phyloP scores from a whole-genome alignment of 2,113 vertebrate species.

The Pampusana beccarii region DNA sequence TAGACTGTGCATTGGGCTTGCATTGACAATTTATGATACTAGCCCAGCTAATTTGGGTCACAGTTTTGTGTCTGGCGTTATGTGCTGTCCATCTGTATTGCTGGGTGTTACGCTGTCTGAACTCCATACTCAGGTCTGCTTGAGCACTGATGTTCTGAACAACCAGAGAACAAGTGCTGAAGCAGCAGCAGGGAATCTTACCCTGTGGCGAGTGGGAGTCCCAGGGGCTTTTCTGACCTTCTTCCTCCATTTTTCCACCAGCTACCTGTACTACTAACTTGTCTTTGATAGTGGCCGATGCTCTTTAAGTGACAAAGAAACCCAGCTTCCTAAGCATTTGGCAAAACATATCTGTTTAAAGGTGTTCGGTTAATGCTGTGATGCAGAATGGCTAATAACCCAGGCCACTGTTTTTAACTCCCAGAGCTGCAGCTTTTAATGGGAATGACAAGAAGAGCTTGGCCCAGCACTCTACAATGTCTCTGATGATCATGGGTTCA shows the following conservation, averaged over 20 bases:
- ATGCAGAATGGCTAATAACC: not conserved
- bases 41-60: not conserved
- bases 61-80: not conserved
- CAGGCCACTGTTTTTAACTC: not conserved
- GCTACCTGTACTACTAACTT: not conserved
- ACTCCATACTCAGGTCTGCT: not conserved
- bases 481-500: not conserved
- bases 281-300: not conserved
- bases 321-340: not conserved
- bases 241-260: not conserved
- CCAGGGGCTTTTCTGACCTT: not conserved
- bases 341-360: not conserved
- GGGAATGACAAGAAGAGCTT: not conserved
- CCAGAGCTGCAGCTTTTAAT: not conserved
- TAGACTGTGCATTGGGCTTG: not conserved
- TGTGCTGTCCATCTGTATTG: not conserved
- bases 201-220: not conserved
- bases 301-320: not conserved
- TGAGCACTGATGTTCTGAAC: not conserved
- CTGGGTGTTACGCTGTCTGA: not conserved
- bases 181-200: not conserved
- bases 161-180: not conserved
- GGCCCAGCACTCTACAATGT: not conserved
- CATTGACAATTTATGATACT: not conserved
- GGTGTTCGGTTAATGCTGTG: not conserved